These are phyloP conservation scores for Troides helena DNA, from an alignment of 2,888 invertebrate genomes.

Conservation along the genomic window DNA sequence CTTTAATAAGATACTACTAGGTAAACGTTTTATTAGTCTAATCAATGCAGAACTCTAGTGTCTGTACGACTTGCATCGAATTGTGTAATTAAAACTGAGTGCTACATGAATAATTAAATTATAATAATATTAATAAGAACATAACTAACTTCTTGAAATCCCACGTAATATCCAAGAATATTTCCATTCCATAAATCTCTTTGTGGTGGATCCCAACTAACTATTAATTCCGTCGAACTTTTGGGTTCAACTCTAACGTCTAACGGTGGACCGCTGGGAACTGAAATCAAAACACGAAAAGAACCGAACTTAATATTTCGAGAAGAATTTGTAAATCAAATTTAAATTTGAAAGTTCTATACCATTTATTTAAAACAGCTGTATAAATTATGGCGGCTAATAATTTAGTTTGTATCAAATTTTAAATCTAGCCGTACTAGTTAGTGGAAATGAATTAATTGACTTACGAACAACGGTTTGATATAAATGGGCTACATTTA, in stretches of 20 bases:
- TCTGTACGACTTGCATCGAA: no score
- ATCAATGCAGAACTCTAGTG: no score
- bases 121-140: background rate
- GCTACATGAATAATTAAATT: no score
- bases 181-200: constrained; percentile 93
- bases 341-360: no score
- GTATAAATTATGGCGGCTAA: no score
- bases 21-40: no score
- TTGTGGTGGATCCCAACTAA: constrained; percentile 93
- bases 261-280: constrained; percentile 89
- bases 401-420: no score
- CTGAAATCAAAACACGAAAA: constrained; percentile 57
- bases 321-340: no score
- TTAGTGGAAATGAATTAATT: background rate
- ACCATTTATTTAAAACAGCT: no score
- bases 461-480: background rate
- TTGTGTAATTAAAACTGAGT: no score
- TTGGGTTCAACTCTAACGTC: constrained; percentile 91
- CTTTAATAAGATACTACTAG: no score
- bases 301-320: background rate
- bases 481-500: background rate
- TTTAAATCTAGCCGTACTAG: no score
- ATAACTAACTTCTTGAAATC: constrained; percentile 85
- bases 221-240: constrained; percentile 90
- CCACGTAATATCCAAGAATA: constrained; percentile 92